Conservation (phyloP, 2,888 invertebrate genomes). For the Trachelus stipa region DNA sequence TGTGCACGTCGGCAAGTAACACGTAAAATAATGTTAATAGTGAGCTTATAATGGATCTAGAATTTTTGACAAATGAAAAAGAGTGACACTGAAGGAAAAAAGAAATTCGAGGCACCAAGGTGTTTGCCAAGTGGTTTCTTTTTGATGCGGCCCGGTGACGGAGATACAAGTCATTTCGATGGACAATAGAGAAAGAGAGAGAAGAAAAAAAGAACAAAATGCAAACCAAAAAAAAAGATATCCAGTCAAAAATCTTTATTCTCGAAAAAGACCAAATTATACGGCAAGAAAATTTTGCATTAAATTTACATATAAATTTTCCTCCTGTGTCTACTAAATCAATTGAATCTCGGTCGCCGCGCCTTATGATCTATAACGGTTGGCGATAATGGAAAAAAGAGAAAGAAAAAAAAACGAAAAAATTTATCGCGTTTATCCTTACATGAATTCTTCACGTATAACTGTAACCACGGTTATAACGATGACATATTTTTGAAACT, state of each 20-base stretch:
- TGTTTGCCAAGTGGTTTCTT: constrained; percentile 32
- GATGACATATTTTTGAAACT: not conserved
- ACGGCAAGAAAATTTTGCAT: not conserved
- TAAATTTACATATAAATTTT: not conserved
- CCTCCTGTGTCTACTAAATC: not conserved
- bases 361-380: not conserved
- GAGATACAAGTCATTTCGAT: not conserved
- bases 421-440: not conserved
- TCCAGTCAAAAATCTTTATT: not conserved
- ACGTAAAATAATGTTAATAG: constrained; percentile 65
- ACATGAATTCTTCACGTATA: not conserved
- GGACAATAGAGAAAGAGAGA: constrained; percentile 24
- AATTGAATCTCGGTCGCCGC: not conserved
- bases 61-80: constrained; percentile 36
- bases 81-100: constrained; percentile 4
- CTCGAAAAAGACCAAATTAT: not conserved
- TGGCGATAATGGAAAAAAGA: not conserved
- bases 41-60: constrained; percentile 52
- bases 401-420: no score
- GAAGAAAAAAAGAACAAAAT: constrained; percentile 25
- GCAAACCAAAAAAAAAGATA: not conserved
- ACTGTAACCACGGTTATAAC: not conserved
- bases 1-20: constrained; percentile 54
- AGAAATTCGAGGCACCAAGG: constrained; percentile 23
- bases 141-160: constrained; percentile 25